Base-by-base conservation (phyloP, 2,797 vertebrate species). In the Simalia tracyae region DNA sequence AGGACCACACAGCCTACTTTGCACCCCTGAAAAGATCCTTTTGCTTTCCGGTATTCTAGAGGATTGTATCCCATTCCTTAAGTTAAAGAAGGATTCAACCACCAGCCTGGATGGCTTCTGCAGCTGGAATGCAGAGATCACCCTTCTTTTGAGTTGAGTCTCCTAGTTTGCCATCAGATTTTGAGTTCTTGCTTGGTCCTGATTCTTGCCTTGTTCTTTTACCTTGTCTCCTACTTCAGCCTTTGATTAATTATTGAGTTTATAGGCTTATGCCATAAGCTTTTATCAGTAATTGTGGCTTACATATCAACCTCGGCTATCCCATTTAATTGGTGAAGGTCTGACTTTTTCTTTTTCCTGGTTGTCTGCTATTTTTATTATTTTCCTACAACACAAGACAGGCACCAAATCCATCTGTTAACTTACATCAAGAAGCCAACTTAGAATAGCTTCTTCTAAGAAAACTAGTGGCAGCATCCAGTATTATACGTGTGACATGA, bases 221-320 rank as follows among this genome's bases (percentile, higher is more conserved):
- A 81, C 8, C 9, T 81, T 42, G 36, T 81, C 36, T 81, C 19
- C 36, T 81, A 81, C 8, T 76, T 76, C 36, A 81, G 36, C 72
- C 31, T 81, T 81, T 81, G 72, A 42, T 42, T 42, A 42, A 81
- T 46, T 24, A 81, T 46, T 42, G 42, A 42, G 42, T 46, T 46
- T 24, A 81, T 46, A 81, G 36, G 89, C 72, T 94, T 94, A 1
- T n/a, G 89, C 90, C 92, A 93, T 90, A 90, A 96, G 94, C 93
- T 96, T 91, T 95, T 89, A 92, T 92, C 31, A 54, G 89, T 95
- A 95, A 87, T 68, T 28, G 61, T 26, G n/a, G 90, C 66, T 90
- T 93, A 57, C 92, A 92, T 94, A 93, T 95, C 90, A 93, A 63
- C 60, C 64, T 88, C 95, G 92, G 90, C 24, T 95, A 95, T 95